Evolutionary conservation across 2,113 vertebrate genomes (phyloP), one percentile per base, ranked within the genome.

Genomic region (Phodopus roborovskii): DNA sequence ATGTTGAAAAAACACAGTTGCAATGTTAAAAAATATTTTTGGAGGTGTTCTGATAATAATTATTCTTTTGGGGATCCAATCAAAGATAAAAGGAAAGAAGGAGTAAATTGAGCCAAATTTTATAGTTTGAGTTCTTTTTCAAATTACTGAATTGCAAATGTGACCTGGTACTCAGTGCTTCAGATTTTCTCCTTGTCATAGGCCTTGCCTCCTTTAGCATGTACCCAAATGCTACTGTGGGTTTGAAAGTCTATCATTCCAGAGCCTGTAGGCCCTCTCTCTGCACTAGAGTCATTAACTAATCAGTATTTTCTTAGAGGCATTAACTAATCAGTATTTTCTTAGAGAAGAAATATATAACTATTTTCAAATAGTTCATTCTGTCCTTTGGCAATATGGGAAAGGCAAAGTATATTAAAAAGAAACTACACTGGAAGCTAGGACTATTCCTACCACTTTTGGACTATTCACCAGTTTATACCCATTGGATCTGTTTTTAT

Each of bases 21-120:
- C 83, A 64, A 84, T 84, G 1, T 96, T 92, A 48, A 33, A 91
- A 86, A 87, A 42, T 94, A 92, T 79, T 94, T 95, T 45, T 79
- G 96, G 68, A 93, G 17, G n/a, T 91, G 9, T 79, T 83, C 50
- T 93, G 12, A 86, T 94, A 87, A 86, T 79, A 91, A 56, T 42
- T 84, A 68, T 50, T 89, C 3, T 56, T 85, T 86, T 94, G 60
- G 8, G 60, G n/a, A 17, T 91, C 1, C 30, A 94, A 87, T 90
- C 39, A 71, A 84, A 71, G 39, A 92, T 58, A 84, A 88, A 92
- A 70, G 9, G 12, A 30, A 94, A 10, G n/a, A 13, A 36, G 68
- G 78, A 88, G 3, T 83, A 64, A 83, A 92, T 87, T 92, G 87
- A 92, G 36, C 58, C 9, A 86, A 42, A 1, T 85, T 75, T 95